phyloP scores from a whole-genome alignment of 2,797 vertebrate species.

The Picus viridis region DNA sequence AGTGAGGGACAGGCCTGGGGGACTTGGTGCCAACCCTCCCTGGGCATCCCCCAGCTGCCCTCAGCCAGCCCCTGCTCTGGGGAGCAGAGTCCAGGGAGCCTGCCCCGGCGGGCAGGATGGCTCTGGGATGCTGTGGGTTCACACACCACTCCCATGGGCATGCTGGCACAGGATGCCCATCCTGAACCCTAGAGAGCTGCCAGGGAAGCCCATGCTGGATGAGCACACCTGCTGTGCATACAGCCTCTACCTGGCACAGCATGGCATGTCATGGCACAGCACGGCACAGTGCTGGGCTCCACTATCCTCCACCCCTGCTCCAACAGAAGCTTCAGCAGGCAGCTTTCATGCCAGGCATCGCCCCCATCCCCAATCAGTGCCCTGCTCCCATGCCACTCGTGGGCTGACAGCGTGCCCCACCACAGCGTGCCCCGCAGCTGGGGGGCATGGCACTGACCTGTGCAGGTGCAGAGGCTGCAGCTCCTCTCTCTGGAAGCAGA shows the following conservation, averaged over 20 bases:
- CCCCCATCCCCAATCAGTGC: not conserved
- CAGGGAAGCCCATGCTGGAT: not conserved
- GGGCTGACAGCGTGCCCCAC: fast-evolving
- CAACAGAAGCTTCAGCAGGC: not conserved
- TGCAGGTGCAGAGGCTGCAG: slow-evolving; percentile 76
- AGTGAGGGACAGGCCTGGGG: not conserved
- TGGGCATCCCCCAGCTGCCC: not conserved
- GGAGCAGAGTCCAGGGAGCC: not conserved
- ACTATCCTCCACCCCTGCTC: fast-evolving
- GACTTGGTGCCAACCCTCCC: not conserved
- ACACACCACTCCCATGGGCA: not conserved
- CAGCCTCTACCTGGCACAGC: not conserved
- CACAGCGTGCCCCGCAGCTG: fast-evolving
- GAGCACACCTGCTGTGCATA: not conserved
- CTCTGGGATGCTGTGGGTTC: fast-evolving
- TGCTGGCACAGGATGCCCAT: not conserved
- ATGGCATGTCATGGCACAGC: fast-evolving
- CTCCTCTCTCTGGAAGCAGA: slow-evolving; percentile 81
- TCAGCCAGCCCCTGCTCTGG: no score
- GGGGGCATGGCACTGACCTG: slow-evolving; percentile 69
- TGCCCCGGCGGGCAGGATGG: fast-evolving
- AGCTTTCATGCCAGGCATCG: not conserved
- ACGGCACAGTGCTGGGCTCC: fast-evolving
- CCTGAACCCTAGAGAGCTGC: not conserved
- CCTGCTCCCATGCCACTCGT: fast-evolving